Base-by-base conservation (phyloP, 2,797 vertebrate species). In the Enteromius afrohamiltoni region DNA sequence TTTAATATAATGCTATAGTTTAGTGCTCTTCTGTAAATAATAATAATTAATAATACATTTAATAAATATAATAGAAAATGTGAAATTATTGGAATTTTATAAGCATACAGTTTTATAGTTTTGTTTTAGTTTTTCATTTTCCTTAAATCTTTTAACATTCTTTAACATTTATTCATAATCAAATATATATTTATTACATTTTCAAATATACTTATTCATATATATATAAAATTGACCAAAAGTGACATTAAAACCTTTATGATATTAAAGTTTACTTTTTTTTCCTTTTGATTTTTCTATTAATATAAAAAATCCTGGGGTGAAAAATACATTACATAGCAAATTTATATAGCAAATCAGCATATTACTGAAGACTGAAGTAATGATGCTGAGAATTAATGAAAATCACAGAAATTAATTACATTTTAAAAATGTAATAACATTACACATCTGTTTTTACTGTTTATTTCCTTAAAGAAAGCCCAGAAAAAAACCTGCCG, bases 391-490 rank as follows among this genome's bases (percentile, higher is more conserved):
- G 8, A 19, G 21, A 51, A 74, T 55, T n/a, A 47, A 34, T 37
- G 21, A n/a, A n/a, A 8, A 75, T 37, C 3, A 55, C 19, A 55
- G 29, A 0, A 55, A n/a, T 34, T 37, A n/a, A 37, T 55, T n/a
- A 7, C 4, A 51, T 34, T 74, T 34, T 7, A 3, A 53, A 53
- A 74, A 34, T 13, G 9, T 7, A 75, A 16, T 37, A 75, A 55
- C 37, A 75, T 75, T 55, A 53, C 1, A 73, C 9, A 51, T 21
- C 34, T 7, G 17, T 74, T 53, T 34, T 53, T 73, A 51, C 70
- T 73, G 8, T 21, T 74, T 71, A n/a, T 74, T 76, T 53, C 34
- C 49, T 5, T 16, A 68, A 70, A 51, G 65, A 70, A 78, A 37
- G 10, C 5, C 11, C 16, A 29, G 23, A n/a, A 6, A 51, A 49